A percentile compares a stretch with the other conserved stretches of the same genome.
These are phyloP conservation scores for Amaurobius ferox DNA, from an alignment of 2,888 invertebrate species.

Conservation along the genomic window DNA sequence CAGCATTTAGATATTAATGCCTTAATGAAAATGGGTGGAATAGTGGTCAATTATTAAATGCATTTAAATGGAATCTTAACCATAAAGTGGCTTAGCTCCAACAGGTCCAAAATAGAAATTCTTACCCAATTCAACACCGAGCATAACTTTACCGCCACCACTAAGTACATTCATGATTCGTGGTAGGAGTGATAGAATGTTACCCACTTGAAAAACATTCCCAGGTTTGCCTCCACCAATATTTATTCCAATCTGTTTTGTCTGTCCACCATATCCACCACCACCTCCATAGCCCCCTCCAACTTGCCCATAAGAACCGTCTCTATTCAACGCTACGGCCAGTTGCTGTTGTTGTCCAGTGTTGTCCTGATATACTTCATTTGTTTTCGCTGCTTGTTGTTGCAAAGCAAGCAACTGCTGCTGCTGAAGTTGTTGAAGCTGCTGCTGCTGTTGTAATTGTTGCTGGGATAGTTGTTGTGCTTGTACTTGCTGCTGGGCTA, in stretches of 20 bases:
- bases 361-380: constrained; percentile 26
- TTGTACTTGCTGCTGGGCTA: constrained; percentile 33
- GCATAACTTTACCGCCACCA: constrained; percentile 64
- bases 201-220: constrained; percentile 19
- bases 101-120: constrained; percentile 70
- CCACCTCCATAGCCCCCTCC: not conserved
- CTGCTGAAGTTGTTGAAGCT: constrained; percentile 8
- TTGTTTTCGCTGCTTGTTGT: constrained; percentile 12
- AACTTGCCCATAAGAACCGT: constrained; percentile 34
- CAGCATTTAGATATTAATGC: not conserved
- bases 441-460: constrained; percentile 33
- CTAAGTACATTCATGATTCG: constrained; percentile 51
- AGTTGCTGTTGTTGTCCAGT: constrained; percentile 20
- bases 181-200: constrained; percentile 40
- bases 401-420: constrained; percentile 33
- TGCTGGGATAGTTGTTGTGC: constrained; percentile 31
- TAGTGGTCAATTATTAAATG: not conserved
- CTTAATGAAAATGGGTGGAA: not conserved
- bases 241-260: constrained; percentile 36
- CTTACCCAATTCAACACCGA: constrained; percentile 62
- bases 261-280: not conserved
- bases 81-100: constrained; percentile 49
- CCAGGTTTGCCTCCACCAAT: constrained; percentile 29
- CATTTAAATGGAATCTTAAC: not conserved
- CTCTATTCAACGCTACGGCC: constrained; percentile 13